These are phyloP conservation scores for Drosophila guanche DNA, from an alignment of 1,140 invertebrate genomes.

Conservation along the genomic window DNA sequence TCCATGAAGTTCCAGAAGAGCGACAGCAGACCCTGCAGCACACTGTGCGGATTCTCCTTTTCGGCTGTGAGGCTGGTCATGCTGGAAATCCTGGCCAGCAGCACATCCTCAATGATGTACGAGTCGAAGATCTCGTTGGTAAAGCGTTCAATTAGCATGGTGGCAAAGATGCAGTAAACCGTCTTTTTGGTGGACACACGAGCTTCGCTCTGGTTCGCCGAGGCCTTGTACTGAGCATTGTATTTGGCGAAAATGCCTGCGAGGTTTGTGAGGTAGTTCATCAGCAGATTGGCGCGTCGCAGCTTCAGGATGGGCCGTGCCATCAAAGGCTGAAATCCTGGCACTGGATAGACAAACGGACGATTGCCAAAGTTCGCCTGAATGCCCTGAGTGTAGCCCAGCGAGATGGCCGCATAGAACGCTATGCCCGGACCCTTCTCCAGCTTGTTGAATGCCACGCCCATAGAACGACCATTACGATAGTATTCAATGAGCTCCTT, in stretches of 20 bases:
- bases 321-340: conserved; percentile 88
- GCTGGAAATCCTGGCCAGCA: conserved; percentile 84
- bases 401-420: conserved; percentile 91
- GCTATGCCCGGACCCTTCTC: conserved; percentile 88
- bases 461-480: conserved; percentile 90
- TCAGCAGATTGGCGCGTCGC: conserved; percentile 85
- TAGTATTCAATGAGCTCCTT: conserved; percentile 86
- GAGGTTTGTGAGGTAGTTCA: conserved; percentile 86
- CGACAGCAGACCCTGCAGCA: conserved; percentile 83
- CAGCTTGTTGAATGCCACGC: conserved; percentile 90
- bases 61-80: conserved; percentile 57
- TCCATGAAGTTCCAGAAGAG: conserved; percentile 88
- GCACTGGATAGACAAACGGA: conserved; percentile 89
- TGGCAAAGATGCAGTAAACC: conserved; percentile 84
- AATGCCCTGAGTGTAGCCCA: conserved; percentile 90
- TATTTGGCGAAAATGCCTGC: conserved; percentile 83
- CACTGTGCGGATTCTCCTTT: conserved; percentile 61
- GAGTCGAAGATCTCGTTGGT: conserved; percentile 85
- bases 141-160: conserved; percentile 85
- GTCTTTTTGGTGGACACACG: conserved; percentile 79
- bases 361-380: conserved; percentile 92
- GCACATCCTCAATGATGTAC: conserved; percentile 85
- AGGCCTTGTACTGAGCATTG: conserved; percentile 34
- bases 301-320: conserved; percentile 85
- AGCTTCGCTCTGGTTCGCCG: conserved; percentile 23